Evolutionary conservation across 2,113 vertebrate species (phyloP).

Genomic region (Geococcyx californianus): DNA sequence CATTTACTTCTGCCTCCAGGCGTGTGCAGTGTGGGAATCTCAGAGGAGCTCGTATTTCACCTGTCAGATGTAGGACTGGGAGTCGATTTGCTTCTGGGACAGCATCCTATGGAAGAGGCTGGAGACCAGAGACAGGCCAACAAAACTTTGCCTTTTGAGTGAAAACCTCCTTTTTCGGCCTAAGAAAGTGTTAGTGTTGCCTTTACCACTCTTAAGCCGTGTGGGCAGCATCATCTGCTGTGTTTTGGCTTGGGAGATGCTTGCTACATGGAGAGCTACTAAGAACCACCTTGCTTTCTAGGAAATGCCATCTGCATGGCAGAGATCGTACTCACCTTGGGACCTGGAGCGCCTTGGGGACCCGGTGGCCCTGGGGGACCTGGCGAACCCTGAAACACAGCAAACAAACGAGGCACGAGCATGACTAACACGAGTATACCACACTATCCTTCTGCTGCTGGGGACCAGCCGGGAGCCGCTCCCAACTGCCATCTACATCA

Average conservation of each 20-base stretch:
- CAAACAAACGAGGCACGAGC: background rate
- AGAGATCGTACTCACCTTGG: slow-evolving; percentile 79
- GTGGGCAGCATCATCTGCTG: background rate
- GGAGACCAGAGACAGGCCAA: background rate
- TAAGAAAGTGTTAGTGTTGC: background rate
- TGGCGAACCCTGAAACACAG: slow-evolving; percentile 83
- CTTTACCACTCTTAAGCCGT: background rate
- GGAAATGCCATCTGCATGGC: background rate
- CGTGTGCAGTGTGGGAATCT: background rate
- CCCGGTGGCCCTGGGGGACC: slow-evolving; percentile 84
- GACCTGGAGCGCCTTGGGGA: slow-evolving; percentile 81
- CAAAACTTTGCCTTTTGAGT: background rate
- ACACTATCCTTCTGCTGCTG: fast-evolving
- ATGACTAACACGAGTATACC: fast-evolving
- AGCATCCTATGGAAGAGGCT: background rate
- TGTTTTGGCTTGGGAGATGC: background rate
- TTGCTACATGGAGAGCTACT: fast-evolving
- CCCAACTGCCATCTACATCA: fast-evolving
- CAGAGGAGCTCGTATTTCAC: background rate
- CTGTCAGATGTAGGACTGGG: fast-evolving
- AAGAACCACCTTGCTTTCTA: fast-evolving
- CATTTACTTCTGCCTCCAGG: background rate
- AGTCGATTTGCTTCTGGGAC: fast-evolving
- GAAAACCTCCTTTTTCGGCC: background rate
- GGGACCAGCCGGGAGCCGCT: background rate